Evolutionary conservation across 1,140 invertebrate species (phyloP).

Genomic region (Brachionus calyciflorus): DNA sequence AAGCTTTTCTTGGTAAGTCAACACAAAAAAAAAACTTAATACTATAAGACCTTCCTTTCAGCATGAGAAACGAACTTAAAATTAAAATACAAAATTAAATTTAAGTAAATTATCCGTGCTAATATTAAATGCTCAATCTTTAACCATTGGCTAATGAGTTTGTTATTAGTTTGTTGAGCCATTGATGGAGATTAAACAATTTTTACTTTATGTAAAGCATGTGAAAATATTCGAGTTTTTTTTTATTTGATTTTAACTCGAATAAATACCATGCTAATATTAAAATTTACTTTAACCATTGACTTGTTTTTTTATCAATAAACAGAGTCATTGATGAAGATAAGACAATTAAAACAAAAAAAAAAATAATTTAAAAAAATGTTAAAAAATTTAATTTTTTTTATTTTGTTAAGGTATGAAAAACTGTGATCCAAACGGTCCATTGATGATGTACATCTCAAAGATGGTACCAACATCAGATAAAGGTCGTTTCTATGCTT

Average conservation of each 20-base stretch:
- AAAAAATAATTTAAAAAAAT: not conserved
- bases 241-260: not conserved
- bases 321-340: slow-evolving; percentile 46
- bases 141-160: not conserved
- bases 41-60: not conserved
- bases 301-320: slow-evolving; percentile 36
- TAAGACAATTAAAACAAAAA: slow-evolving; percentile 8
- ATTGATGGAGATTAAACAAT: slow-evolving; percentile 72
- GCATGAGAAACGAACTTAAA: not conserved
- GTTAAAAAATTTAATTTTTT: not conserved
- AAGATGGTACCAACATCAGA: slow-evolving; percentile 99
- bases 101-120: slow-evolving; percentile 11
- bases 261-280: slow-evolving; percentile 38
- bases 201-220: not conserved
- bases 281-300: slow-evolving; percentile 39
- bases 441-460: slow-evolving; percentile 99
- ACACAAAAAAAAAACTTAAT: not conserved
- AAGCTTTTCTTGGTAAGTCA: slow-evolving; percentile 81
- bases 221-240: slow-evolving; percentile 41
- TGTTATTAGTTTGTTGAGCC: slow-evolving; percentile 76
- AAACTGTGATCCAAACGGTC: slow-evolving; percentile 90
- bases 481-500: slow-evolving; percentile 99
- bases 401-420: slow-evolving; percentile 63
- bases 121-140: slow-evolving; percentile 62
- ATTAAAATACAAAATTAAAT: too few relatives aligned